Evolutionary conservation across 2,113 vertebrate genomes (phyloP), one percentile per base, ranked within the genome.

Genomic region (Okapia johnstoni): DNA sequence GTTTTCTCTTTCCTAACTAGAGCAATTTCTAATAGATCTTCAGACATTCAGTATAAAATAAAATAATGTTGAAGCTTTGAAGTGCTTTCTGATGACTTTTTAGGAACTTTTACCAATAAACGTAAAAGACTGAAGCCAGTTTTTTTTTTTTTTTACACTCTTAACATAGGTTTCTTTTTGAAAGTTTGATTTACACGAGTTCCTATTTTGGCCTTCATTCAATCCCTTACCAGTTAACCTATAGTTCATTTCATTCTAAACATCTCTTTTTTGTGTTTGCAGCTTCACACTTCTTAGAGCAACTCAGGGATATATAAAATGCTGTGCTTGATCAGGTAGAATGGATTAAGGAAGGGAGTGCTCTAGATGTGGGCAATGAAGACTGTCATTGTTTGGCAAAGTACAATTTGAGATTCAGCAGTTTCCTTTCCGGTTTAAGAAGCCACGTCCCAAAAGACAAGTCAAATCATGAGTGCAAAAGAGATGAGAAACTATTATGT

Each of bases 311-410:
- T 55, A 25, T 36, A 40, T 54, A 40, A 83, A 55, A 83, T 40
- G 43, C 93, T 77, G 40, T 5, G 48, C 63, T 96, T 46, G 33
- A 54, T 77, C 76, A 81, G 61, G 61, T 84, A 91, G 83, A 79
- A 28, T 52, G 48, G 63, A 85, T 95, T 96, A 84, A 97, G 95
- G 61, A 97, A 95, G 96, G 96, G 96, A 96, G 76, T 79, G 33
- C 83, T 86, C 26, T 88, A 94, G 93, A 93, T 40, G 26, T 85
- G 88, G 85, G 43, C 97, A 95, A 50, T 21, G 36, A 93, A 91
- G 17, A 40, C 28, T 95, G 40, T 94, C 98, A 95, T 96, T 95
- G 97, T 98, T 98, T 96, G 95, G 96, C 21, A 85, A 97, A 55
- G n/a, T 89, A 60, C 66, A 93, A 70, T 87, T 60, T 1, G 19